phyloP scores from a whole-genome alignment of 2,113 vertebrate genomes.

The Theropithecus gelada region DNA sequence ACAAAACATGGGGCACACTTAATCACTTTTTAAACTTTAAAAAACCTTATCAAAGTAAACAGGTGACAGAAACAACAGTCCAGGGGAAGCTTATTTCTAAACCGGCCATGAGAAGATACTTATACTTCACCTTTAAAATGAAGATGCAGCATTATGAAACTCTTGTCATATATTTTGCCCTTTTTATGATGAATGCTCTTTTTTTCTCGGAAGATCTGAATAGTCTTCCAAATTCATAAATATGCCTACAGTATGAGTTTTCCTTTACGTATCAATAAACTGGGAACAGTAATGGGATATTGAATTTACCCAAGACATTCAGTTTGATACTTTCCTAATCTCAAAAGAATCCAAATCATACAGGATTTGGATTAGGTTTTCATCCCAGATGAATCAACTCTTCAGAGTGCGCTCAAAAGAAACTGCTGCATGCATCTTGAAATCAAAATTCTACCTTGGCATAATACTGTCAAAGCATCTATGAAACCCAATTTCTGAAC shows the following conservation, averaged over 20 bases:
- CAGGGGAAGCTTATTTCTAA: neutral
- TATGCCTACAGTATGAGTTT: neutral
- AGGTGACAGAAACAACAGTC: neutral
- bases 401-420: neutral
- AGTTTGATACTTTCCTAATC: neutral
- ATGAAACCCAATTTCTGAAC: neutral
- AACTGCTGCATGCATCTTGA: neutral
- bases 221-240: neutral
- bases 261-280: neutral
- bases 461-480: neutral
- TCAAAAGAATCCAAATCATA: neutral
- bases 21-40: neutral
- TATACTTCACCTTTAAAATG: neutral
- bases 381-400: neutral
- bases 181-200: neutral
- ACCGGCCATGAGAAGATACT: neutral
- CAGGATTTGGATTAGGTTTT: neutral
- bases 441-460: neutral
- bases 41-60: neutral
- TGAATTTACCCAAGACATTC: neutral
- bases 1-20: neutral
- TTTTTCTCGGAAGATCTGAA: neutral
- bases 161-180: neutral
- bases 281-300: neutral
- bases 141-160: neutral